A percentile compares a stretch with the other conserved stretches of the same genome.
Conservation (phyloP, 2,113 vertebrate species). For the Hydrolagus affinis region DNA sequence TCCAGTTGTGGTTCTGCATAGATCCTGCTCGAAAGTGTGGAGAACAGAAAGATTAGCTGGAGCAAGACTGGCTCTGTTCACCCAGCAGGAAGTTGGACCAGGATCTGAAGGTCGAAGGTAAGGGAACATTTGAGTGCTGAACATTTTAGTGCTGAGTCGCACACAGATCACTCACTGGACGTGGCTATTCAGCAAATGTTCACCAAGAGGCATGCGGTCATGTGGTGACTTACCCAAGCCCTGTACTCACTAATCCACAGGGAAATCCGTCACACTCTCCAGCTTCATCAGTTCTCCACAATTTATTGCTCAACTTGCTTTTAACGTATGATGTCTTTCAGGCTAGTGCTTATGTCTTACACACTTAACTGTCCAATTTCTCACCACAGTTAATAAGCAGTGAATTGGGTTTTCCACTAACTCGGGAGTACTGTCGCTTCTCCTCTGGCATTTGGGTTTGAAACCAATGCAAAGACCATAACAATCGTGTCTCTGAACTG, state of each 20-base stretch:
- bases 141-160: neutral
- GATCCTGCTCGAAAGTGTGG: constrained; percentile 6
- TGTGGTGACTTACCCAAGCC: neutral
- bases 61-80: neutral
- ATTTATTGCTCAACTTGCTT: neutral
- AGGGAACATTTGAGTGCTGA: neutral
- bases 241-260: neutral
- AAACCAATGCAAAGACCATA: no score
- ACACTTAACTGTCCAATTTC: neutral
- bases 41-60: neutral
- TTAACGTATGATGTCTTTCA: neutral
- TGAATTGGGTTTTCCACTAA: no score
- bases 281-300: neutral
- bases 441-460: neutral
- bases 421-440: neutral
- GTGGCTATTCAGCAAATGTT: neutral
- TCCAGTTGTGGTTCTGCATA: neutral
- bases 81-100: neutral
- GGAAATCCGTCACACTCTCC: neutral
- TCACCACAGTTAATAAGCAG: neutral
- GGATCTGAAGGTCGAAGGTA: neutral
- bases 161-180: neutral
- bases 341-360: neutral
- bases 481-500: neutral
- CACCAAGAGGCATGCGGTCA: neutral